Evolutionary conservation across 2,797 vertebrate genomes (phyloP).

Genomic region (Phoxinus dragarum): DNA sequence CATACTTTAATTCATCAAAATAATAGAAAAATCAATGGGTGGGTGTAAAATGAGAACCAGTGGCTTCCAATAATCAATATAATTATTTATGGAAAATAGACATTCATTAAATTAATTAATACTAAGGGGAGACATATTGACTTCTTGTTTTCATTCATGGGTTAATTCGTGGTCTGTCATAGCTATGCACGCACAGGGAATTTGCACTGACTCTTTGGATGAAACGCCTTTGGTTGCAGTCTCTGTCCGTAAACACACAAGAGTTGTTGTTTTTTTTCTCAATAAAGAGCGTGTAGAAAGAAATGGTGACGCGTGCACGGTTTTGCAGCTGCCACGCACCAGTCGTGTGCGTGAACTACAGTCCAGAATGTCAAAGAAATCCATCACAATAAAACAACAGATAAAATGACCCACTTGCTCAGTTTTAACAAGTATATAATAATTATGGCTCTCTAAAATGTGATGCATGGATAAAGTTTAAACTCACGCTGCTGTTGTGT

Average conservation of each 20-base stretch:
- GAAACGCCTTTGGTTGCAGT: not conserved
- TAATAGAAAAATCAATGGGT: not conserved
- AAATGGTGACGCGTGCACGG: not conserved
- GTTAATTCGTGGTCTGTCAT: not conserved
- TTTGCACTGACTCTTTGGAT: not conserved
- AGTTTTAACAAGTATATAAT: not conserved
- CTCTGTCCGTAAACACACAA: not conserved
- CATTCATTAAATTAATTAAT: slow-evolving; percentile 1
- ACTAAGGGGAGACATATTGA: not conserved
- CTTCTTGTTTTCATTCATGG: not conserved
- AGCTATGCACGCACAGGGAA: no score
- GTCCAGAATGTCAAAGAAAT: slow-evolving; percentile 14
- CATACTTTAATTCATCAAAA: not conserved
- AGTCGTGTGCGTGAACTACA: not conserved
- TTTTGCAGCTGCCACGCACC: not conserved
- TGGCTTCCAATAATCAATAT: not conserved
- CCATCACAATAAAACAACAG: not conserved
- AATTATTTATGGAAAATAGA: not conserved
- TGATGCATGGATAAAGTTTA: slow-evolving; percentile 1
- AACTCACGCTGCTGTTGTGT: slow-evolving; percentile 96
- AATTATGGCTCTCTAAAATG: not conserved
- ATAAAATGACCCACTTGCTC: not conserved
- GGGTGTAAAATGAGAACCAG: not conserved
- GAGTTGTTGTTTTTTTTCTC: not conserved
- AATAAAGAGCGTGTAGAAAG: not conserved